phyloP scores from a whole-genome alignment of 2,113 vertebrate genomes.

The Phyllostomus hastatus region DNA sequence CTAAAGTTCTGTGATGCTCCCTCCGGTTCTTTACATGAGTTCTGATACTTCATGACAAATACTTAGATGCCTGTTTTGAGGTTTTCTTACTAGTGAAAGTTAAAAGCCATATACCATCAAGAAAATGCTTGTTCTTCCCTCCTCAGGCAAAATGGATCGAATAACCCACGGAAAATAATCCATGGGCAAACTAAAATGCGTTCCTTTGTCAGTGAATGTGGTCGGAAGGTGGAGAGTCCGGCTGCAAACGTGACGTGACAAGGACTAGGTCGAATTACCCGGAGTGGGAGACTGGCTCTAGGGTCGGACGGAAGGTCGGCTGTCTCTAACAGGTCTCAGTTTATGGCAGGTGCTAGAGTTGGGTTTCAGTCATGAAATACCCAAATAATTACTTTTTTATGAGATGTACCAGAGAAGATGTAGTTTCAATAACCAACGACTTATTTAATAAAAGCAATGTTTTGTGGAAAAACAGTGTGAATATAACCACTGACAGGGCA shows the following conservation, averaged over 20 bases:
- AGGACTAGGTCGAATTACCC: neutral
- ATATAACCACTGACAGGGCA: neutral
- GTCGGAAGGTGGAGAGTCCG: neutral
- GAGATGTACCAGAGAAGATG: constrained; percentile 32
- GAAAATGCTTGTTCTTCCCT: constrained; percentile 42
- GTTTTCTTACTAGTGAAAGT: constrained; percentile 27
- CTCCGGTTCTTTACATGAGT: neutral
- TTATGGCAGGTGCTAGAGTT: neutral
- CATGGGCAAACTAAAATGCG: neutral
- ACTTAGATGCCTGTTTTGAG: constrained; percentile 47
- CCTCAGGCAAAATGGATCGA: constrained; percentile 41
- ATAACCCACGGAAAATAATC: constrained; percentile 13
- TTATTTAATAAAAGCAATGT: constrained; percentile 61
- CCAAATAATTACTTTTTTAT: constrained; percentile 60
- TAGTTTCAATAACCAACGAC: constrained; percentile 45
- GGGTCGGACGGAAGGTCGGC: neutral
- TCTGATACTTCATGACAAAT: constrained; percentile 34
- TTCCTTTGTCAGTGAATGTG: constrained; percentile 34
- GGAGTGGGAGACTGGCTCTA: neutral
- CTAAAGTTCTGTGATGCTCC: neutral
- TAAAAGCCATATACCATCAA: constrained; percentile 17
- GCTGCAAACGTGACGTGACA: neutral
- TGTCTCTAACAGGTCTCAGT: neutral
- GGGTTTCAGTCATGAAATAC: constrained; percentile 39
- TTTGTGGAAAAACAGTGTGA: constrained; percentile 51